phyloP scores from a whole-genome alignment of 1,140 invertebrate genomes.

The Sitophilus oryzae region DNA sequence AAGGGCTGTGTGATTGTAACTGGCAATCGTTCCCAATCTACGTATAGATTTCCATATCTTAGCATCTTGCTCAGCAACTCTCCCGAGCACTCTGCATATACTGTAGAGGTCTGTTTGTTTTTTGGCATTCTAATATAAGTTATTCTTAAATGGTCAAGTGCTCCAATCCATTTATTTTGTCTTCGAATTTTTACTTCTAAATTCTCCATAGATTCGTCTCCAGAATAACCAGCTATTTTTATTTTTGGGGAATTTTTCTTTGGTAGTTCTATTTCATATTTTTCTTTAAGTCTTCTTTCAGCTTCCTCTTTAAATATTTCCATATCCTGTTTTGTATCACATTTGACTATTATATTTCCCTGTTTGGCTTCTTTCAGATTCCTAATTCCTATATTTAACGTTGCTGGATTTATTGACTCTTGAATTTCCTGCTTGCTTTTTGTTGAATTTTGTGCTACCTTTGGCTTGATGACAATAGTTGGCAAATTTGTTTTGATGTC shows the following conservation, averaged over 20 bases:
- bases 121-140: background rate
- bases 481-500: background rate
- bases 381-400: background rate
- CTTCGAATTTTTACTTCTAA: conserved; percentile 1
- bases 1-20: no score
- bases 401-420: background rate
- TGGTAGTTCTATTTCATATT: background rate
- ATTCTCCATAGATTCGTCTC: background rate
- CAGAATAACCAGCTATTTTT: background rate
- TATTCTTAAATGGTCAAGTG: background rate
- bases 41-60: background rate
- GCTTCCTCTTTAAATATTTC: background rate
- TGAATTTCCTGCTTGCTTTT: background rate
- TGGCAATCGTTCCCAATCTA: conserved; percentile 6
- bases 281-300: background rate
- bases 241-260: background rate
- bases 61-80: background rate
- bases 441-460: background rate
- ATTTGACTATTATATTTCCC: background rate
- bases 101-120: conserved; percentile 1
- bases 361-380: background rate
- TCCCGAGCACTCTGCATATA: conserved; percentile 3
- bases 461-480: background rate
- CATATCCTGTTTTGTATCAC: background rate
- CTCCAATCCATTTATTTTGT: background rate